Evolutionary conservation across 1,140 invertebrate species (phyloP).

Genomic region (Ruditapes philippinarum): DNA sequence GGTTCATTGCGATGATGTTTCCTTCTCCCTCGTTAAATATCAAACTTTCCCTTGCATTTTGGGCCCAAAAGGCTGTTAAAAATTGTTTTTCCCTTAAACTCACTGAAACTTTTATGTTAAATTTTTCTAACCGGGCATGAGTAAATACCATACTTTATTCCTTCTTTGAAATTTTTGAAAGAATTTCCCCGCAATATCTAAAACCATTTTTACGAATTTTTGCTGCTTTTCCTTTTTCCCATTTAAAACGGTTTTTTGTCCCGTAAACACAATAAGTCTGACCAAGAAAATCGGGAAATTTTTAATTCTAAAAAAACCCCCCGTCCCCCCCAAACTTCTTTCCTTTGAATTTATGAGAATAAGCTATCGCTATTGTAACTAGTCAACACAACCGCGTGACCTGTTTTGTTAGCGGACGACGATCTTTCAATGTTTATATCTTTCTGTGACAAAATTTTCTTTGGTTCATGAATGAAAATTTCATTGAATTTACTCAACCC

Average conservation of each 20-base stretch:
- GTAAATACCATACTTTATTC: too few species aligned
- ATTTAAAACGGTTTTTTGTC: conserved; percentile 6
- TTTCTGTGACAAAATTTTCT: background rate
- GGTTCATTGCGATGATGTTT: too few species aligned
- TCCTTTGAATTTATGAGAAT: conserved; percentile 55
- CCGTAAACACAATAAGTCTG: conserved; percentile 46
- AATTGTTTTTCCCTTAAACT: too few species aligned
- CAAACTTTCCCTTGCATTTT: too few species aligned
- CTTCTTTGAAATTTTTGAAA: too few species aligned
- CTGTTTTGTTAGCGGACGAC: background rate
- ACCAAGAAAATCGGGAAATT: conserved; percentile 27
- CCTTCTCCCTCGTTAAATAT: too few species aligned
- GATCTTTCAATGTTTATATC: background rate
- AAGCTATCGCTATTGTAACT: conserved; percentile 53
- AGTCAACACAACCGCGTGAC: conserved; percentile 55
- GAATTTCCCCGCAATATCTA: too few species aligned
- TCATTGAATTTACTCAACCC: background rate
- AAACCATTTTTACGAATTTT: too few species aligned
- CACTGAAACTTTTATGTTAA: too few species aligned
- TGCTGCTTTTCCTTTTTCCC: too few species aligned
- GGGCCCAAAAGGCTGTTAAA: too few species aligned
- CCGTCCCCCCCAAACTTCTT: conserved; percentile 9
- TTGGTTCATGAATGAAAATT: conserved; percentile 1
- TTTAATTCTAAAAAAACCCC: conserved; percentile 37
- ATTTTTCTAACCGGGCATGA: too few species aligned